phyloP scores from a whole-genome alignment of 2,888 invertebrate species.

The Drosophila meridionalis region DNA sequence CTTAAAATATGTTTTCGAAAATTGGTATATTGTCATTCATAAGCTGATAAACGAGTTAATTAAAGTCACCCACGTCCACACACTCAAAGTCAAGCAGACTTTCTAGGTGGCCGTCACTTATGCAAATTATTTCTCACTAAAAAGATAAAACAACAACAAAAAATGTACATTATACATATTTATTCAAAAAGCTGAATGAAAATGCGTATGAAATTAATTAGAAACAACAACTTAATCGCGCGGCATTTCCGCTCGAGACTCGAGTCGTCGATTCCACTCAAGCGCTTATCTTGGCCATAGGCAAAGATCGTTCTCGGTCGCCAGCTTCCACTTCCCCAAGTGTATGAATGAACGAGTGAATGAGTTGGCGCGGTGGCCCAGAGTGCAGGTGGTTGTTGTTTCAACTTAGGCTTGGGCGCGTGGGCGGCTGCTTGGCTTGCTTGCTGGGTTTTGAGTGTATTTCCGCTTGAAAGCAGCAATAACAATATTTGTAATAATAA shows the following conservation, averaged over 20 bases:
- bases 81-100: slow-evolving; percentile 32
- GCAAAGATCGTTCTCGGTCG: slow-evolving; percentile 41
- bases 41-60: slow-evolving; percentile 37
- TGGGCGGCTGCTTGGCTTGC: slow-evolving; percentile 52
- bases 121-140: slow-evolving; percentile 53
- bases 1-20: neutral
- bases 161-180: no score
- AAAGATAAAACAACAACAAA: slow-evolving; percentile 28
- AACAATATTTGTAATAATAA: slow-evolving; percentile 81
- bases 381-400: slow-evolving; percentile 66
- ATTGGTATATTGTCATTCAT: slow-evolving; percentile 44
- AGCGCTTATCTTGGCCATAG: slow-evolving; percentile 41
- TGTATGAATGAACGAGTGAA: slow-evolving; percentile 40
- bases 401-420: slow-evolving; percentile 47
- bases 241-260: slow-evolving; percentile 68
- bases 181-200: slow-evolving; percentile 30
- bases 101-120: slow-evolving; percentile 56
- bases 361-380: slow-evolving; percentile 46
- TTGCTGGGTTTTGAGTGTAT: slow-evolving; percentile 69
- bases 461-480: slow-evolving; percentile 78
- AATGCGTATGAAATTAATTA: slow-evolving; percentile 60
- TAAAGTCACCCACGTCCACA: slow-evolving; percentile 43
- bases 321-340: slow-evolving; percentile 71
- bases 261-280: slow-evolving; percentile 45
- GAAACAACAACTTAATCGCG: slow-evolving; percentile 71